Evolutionary conservation across 2,888 invertebrate species (phyloP).

Genomic region (Andrena bicolor): DNA sequence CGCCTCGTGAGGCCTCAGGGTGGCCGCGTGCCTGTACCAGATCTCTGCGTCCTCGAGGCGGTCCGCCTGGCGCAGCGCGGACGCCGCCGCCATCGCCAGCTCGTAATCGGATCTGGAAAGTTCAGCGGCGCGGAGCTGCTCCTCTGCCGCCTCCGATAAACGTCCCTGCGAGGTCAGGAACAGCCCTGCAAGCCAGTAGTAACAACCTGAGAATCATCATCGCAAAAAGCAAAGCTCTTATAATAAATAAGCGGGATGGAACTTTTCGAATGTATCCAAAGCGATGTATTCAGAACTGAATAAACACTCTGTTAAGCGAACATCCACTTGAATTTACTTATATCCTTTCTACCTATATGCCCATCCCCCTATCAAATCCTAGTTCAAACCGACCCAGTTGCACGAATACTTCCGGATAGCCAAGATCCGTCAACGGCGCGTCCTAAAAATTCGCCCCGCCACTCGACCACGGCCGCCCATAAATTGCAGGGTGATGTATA

Average conservation of each 20-base stretch:
- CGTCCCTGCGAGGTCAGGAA: constrained; percentile 93
- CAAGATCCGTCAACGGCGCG: neutral
- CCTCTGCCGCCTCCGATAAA: constrained; percentile 92
- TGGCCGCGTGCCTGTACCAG: constrained; percentile 92
- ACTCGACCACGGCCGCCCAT: constrained; percentile 4
- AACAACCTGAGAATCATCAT: no score
- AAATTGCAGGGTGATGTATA: constrained; percentile 32
- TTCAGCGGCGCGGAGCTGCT: constrained; percentile 92
- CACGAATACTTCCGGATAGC: neutral
- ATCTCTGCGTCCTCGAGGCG: constrained; percentile 93
- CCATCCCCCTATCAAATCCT: no score
- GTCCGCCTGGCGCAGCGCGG: constrained; percentile 93
- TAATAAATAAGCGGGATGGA: no score
- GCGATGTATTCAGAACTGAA: no score
- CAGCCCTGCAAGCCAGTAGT: constrained; percentile 88
- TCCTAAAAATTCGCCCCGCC: constrained; percentile 5
- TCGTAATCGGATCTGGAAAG: constrained; percentile 93
- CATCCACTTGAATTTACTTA: no score
- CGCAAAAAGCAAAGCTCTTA: no score
- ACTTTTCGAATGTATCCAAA: no score
- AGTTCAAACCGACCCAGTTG: no score
- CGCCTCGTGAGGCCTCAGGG: constrained; percentile 90
- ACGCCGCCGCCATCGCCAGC: constrained; percentile 94
- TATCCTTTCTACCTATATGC: no score
- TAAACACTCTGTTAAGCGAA: no score